Evolutionary conservation across 2,113 vertebrate genomes (phyloP).

Genomic region (Oxygymnocypris stewartii): DNA sequence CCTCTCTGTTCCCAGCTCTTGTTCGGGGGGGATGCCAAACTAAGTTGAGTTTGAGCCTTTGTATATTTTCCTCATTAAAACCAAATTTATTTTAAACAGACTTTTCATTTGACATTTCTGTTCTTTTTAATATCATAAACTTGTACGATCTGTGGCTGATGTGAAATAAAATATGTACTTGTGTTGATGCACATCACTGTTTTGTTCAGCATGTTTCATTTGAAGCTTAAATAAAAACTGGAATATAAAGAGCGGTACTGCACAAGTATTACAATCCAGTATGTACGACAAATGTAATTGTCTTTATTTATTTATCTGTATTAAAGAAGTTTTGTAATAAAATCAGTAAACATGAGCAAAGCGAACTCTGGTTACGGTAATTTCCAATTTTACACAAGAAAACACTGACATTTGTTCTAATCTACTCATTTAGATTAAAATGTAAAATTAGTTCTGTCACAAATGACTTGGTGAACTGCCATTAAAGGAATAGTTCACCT

Average conservation of each 20-base stretch:
- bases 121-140: conserved; percentile 47
- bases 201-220: conserved; percentile 53
- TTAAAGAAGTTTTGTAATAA: conserved; percentile 81
- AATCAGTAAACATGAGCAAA: conserved; percentile 80
- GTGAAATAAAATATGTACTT: conserved; percentile 56
- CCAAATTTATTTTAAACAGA: conserved; percentile 47
- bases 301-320: conserved; percentile 74
- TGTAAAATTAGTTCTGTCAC: neutral
- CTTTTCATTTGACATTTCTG: conserved; percentile 29
- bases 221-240: neutral
- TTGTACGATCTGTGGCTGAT: conserved; percentile 49
- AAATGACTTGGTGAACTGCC: neutral
- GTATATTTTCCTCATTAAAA: conserved; percentile 22
- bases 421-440: neutral
- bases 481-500: neutral
- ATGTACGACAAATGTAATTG: conserved; percentile 33
- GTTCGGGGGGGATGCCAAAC: conserved; percentile 45
- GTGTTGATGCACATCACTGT: conserved; percentile 61
- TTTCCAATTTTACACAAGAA: conserved; percentile 9
- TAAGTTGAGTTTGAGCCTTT: conserved; percentile 53
- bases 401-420: neutral
- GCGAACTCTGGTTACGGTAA: conserved; percentile 43
- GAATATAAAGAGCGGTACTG: neutral
- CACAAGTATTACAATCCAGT: conserved; percentile 13
- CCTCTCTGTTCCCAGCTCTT: neutral